phyloP scores from a whole-genome alignment of 2,888 invertebrate species.

The Campoletis raptor region DNA sequence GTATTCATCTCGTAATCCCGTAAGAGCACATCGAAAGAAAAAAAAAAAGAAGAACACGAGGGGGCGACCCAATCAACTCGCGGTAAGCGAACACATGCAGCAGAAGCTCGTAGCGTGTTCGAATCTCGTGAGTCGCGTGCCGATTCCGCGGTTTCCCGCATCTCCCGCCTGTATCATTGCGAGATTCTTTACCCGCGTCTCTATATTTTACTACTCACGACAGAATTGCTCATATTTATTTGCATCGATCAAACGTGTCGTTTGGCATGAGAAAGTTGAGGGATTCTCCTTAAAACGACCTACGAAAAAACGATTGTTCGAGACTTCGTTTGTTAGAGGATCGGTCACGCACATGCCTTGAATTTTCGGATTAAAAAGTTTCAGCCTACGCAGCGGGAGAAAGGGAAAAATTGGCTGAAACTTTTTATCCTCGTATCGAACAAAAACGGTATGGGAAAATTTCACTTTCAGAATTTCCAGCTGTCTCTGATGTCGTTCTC shows the following conservation, averaged over 20 bases:
- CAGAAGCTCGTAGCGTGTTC: constrained; percentile 47
- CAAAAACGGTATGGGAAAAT: too few species aligned
- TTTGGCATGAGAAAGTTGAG: not conserved
- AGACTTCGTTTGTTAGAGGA: too few species aligned
- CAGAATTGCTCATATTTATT: constrained; percentile 31
- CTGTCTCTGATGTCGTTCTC: too few species aligned
- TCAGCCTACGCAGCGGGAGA: too few species aligned
- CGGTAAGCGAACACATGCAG: constrained; percentile 24
- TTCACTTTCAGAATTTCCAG: too few species aligned
- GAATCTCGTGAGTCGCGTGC: constrained; percentile 61
- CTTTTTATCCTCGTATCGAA: too few species aligned
- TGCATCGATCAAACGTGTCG: constrained; percentile 30
- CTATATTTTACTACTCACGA: not conserved
- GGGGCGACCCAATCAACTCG: constrained; percentile 23
- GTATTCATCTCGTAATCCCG: constrained; percentile 54
- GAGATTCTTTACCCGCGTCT: constrained; percentile 38
- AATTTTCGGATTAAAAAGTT: too few species aligned
- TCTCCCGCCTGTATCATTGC: constrained; percentile 44
- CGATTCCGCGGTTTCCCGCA: constrained; percentile 67
- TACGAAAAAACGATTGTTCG: not conserved
- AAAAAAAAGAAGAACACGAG: constrained; percentile 20
- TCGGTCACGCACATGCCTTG: too few species aligned
- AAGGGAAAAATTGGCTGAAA: too few species aligned
- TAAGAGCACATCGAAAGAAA: constrained; percentile 55
- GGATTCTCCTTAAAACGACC: not conserved